A percentile compares a stretch with the other conserved stretches of the same genome.
These are phyloP conservation scores for Steinernema khuongi DNA, from an alignment of 1,140 invertebrate species.

Conservation along the genomic window DNA sequence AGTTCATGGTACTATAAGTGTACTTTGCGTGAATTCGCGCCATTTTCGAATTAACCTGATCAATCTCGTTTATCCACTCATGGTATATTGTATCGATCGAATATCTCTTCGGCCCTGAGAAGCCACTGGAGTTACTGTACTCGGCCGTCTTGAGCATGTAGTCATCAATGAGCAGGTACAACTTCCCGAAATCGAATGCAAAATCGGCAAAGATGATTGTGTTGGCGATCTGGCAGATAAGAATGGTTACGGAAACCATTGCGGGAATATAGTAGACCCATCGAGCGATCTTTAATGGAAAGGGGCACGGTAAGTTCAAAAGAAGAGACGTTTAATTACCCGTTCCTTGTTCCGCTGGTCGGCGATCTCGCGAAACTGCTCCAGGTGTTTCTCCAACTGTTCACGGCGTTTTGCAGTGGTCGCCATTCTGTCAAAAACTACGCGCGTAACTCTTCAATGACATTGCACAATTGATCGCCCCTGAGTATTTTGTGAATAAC, in stretches of 20 bases:
- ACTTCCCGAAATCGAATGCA: constrained; percentile 49
- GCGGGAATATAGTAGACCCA: constrained; percentile 46
- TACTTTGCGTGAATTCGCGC: neutral
- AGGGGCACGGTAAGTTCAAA: constrained; percentile 16
- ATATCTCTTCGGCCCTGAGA: constrained; percentile 42
- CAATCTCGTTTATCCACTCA: constrained; percentile 47
- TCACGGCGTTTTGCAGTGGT: constrained; percentile 46
- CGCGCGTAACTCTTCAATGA: neutral
- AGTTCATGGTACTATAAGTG: constrained; percentile 48
- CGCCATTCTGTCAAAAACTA: constrained; percentile 36
- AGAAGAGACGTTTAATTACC: constrained; percentile 23
- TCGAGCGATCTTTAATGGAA: constrained; percentile 43
- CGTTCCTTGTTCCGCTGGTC: constrained; percentile 44
- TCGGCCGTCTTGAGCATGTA: constrained; percentile 46
- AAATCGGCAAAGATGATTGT: constrained; percentile 47
- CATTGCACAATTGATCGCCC: neutral
- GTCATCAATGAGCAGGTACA: constrained; percentile 45
- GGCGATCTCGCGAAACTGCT: constrained; percentile 49
- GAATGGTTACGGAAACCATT: constrained; percentile 43
- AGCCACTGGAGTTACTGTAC: constrained; percentile 30
- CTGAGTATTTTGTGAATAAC: neutral
- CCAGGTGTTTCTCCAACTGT: constrained; percentile 46
- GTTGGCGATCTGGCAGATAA: constrained; percentile 50
- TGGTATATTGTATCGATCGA: constrained; percentile 40
- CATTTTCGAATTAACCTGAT: constrained; percentile 33